Conservation (phyloP, 2,113 vertebrate species). For the Nanorana parkeri region DNA sequence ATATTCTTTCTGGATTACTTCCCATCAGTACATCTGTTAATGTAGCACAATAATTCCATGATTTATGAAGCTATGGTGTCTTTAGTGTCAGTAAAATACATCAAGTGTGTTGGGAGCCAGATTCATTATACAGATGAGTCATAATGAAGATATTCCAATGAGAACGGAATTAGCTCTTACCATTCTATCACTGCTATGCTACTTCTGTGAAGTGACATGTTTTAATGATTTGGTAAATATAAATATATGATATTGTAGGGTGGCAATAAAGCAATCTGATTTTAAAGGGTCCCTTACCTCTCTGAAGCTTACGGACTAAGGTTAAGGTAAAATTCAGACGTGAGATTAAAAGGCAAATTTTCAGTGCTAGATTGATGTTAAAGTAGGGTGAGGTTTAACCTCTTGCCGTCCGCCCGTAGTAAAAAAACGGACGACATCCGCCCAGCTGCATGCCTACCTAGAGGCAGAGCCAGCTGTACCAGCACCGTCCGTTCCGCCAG, state of each 20-base stretch:
- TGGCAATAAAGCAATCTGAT: no score
- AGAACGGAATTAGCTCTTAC: slow-evolving; percentile 1
- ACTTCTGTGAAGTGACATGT: not conserved
- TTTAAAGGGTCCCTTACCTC: no score
- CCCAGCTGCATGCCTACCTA: no score
- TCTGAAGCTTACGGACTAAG: no score
- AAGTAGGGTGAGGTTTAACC: no score
- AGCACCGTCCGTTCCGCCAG: no score
- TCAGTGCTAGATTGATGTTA: no score
- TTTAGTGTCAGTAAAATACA: slow-evolving; percentile 15
- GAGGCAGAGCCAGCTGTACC: no score
- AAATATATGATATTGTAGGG: not conserved
- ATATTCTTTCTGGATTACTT: slow-evolving; percentile 22
- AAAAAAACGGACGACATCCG: no score
- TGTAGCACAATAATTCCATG: slow-evolving; percentile 21
- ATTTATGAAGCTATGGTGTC: not conserved
- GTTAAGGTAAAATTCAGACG: no score
- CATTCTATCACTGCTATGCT: not conserved
- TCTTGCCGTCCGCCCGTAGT: no score
- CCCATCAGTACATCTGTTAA: slow-evolving; percentile 1
- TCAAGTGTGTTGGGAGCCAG: not conserved
- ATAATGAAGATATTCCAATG: slow-evolving; percentile 30
- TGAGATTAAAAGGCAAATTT: no score
- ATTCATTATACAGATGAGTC: slow-evolving; percentile 45
- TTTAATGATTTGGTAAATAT: not conserved